Evolutionary conservation across 2,888 invertebrate genomes (phyloP).

Genomic region (Callyntrura guangdongensis): DNA sequence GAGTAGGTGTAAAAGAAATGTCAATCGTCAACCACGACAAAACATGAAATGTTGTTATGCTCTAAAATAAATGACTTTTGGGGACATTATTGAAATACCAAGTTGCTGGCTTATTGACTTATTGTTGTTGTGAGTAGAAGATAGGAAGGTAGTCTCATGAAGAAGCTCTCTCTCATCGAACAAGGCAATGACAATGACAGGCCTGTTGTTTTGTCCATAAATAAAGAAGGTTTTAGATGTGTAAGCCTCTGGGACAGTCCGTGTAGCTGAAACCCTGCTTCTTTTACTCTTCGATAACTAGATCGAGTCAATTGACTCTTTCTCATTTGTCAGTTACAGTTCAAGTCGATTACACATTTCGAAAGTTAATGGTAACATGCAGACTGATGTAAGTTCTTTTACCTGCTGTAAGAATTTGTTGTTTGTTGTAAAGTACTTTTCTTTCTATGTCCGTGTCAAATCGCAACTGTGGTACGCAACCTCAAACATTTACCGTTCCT

Average conservation of each 20-base stretch:
- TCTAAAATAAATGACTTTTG: conserved; percentile 55
- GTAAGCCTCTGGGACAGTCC: conserved; percentile 45
- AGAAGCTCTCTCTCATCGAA: conserved; percentile 25
- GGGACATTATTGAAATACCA: conserved; percentile 10
- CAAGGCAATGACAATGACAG: conserved; percentile 50
- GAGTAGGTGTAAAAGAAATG: conserved; percentile 60
- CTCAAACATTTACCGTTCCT: conserved; percentile 70
- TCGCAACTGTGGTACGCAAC: conserved; percentile 46
- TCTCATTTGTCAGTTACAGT: conserved; percentile 83
- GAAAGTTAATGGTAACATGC: conserved; percentile 16
- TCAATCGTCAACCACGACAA: conserved; percentile 70
- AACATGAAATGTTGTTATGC: conserved; percentile 28
- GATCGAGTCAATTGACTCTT: conserved; percentile 81
- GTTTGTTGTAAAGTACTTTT: no score
- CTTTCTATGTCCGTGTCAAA: conserved; percentile 61
- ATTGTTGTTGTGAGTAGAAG: conserved; percentile 51
- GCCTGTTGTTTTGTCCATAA: conserved; percentile 38
- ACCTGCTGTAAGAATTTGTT: neutral
- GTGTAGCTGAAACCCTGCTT: no score
- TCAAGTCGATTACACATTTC: conserved; percentile 71
- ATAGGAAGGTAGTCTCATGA: neutral
- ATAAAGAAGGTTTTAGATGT: conserved; percentile 53
- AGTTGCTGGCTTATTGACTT: conserved; percentile 74
- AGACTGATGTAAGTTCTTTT: no score
- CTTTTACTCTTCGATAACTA: conserved; percentile 1